phyloP scores from a whole-genome alignment of 2,113 vertebrate species.

The Hypanus sabinus region DNA sequence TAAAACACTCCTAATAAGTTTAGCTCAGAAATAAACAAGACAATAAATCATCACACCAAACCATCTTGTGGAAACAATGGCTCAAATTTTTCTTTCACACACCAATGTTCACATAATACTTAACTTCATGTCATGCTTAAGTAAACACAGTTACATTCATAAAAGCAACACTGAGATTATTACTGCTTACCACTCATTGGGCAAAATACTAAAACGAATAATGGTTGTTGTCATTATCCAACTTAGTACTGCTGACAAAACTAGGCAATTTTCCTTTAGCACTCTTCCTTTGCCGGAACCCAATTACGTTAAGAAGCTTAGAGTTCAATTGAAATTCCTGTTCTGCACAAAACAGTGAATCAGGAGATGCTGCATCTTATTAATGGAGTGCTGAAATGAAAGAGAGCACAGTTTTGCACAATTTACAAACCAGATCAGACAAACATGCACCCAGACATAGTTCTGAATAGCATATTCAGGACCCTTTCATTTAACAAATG shows the following conservation, averaged over 20 bases:
- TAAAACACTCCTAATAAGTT: background rate
- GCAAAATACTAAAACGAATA: background rate
- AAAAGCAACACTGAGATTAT: slow-evolving; percentile 8
- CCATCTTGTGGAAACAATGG: background rate
- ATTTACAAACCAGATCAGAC: slow-evolving; percentile 25
- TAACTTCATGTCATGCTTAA: background rate
- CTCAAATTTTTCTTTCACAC: background rate
- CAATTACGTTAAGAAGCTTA: slow-evolving; percentile 35
- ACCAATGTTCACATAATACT: too few relatives aligned
- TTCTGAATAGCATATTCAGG: slow-evolving; percentile 7
- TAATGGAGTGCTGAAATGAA: background rate
- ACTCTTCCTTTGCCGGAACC: background rate
- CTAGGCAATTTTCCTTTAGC: background rate
- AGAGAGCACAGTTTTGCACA: background rate
- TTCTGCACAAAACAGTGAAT: slow-evolving; percentile 12
- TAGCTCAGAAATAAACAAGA: background rate
- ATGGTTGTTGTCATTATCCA: background rate
- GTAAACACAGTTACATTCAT: background rate
- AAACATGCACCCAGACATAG: background rate
- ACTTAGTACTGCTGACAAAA: background rate
- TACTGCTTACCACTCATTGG: background rate
- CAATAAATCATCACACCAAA: background rate
- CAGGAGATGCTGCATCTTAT: background rate
- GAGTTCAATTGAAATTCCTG: background rate
- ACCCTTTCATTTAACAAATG: background rate